These are phyloP conservation scores for Oligia fasciuncula DNA, from an alignment of 2,888 invertebrate species.

Conservation along the genomic window DNA sequence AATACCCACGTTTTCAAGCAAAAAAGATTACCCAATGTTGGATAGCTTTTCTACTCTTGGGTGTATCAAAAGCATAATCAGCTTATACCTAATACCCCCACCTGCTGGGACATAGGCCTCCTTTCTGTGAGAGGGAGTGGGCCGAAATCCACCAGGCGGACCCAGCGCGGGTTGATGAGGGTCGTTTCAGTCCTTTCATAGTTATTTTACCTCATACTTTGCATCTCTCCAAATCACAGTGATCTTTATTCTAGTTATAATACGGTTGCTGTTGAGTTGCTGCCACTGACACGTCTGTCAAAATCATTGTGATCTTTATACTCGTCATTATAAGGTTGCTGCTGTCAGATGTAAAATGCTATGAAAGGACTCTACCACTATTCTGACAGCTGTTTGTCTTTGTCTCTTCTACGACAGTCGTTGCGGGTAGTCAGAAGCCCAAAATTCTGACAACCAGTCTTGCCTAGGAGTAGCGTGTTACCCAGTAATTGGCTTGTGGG, in stretches of 20 bases:
- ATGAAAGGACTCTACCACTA: background rate
- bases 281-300: too few species aligned
- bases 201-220: too few species aligned
- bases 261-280: too few species aligned
- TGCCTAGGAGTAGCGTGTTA: background rate
- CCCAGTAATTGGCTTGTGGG: background rate
- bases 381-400: background rate
- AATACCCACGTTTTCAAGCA: background rate
- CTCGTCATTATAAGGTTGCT: too few species aligned
- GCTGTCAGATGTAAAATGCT: too few species aligned
- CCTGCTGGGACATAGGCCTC: background rate
- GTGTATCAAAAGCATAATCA: background rate
- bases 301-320: too few species aligned
- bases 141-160: background rate
- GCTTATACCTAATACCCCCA: too few species aligned
- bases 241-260: too few species aligned
- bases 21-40: background rate
- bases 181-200: too few species aligned
- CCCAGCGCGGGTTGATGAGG: background rate
- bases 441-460: background rate
- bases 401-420: background rate
- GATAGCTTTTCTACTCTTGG: background rate
- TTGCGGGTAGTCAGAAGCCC: background rate
- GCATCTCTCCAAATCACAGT: too few species aligned
- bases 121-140: background rate